Conservation (phyloP, 2,888 invertebrate genomes). For the Morpho achilles region DNA sequence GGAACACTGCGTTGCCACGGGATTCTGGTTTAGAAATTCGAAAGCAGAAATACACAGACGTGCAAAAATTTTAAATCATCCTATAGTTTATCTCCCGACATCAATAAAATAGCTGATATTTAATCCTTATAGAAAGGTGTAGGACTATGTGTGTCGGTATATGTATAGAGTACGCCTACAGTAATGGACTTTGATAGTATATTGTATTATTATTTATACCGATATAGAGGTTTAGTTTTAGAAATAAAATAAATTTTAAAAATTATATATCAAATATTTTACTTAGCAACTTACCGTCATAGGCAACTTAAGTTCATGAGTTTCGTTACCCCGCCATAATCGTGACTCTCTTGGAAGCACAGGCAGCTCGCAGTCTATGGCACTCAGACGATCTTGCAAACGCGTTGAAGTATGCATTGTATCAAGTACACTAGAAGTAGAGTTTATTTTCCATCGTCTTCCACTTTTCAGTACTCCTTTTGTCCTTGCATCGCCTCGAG, state of each 20-base stretch:
- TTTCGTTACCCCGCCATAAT: conserved; percentile 85
- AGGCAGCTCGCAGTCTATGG: conserved; percentile 83
- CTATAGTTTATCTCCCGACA: no score
- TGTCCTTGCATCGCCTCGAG: conserved; percentile 56
- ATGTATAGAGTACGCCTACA: no score
- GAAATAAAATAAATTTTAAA: conserved; percentile 7
- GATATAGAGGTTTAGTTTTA: no score
- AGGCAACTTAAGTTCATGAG: conserved; percentile 83
- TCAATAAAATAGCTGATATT: no score
- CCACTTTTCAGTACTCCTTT: conserved; percentile 62
- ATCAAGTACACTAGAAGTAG: conserved; percentile 55
- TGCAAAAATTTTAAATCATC: no score
- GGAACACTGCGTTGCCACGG: no score
- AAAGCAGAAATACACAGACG: no score
- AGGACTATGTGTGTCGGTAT: no score
- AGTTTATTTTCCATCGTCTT: conserved; percentile 67
- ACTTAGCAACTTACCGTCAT: conserved; percentile 76
- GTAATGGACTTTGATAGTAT: no score
- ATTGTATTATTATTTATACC: no score
- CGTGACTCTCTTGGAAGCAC: conserved; percentile 82
- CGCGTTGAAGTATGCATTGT: conserved; percentile 64
- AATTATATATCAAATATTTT: conserved; percentile 10
- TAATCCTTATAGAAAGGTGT: no score
- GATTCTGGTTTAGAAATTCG: no score
- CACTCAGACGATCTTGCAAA: conserved; percentile 81